Percentiles rank a stretch among this genome's conserved stretches.
Conservation (phyloP, 2,888 invertebrate genomes). For the Brachyptera risi region DNA sequence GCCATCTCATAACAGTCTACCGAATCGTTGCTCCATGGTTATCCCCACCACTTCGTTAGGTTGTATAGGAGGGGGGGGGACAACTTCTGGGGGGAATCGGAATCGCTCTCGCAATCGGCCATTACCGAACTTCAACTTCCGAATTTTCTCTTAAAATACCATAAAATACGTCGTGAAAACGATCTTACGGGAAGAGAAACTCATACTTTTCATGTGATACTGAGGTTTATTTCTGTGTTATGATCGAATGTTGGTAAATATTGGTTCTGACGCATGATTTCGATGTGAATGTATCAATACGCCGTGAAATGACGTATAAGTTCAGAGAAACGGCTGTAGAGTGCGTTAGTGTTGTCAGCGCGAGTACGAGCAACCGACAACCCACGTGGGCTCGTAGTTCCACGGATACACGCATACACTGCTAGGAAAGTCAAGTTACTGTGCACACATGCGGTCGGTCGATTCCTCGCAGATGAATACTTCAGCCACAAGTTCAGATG, state of each 20-base stretch:
- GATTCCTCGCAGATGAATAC: too few species aligned
- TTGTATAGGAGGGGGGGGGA: background rate
- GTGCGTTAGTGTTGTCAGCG: background rate
- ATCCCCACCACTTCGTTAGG: background rate
- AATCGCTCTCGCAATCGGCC: slow-evolving; percentile 1
- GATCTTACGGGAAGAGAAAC: too few species aligned
- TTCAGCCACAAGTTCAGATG: too few species aligned
- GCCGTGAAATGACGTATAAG: background rate
- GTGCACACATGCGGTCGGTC: too few species aligned
- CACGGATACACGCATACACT: too few species aligned
- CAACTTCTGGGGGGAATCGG: slow-evolving; percentile 14
- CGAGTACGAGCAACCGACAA: too few species aligned
- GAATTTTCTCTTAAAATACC: slow-evolving; percentile 7
- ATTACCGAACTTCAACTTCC: slow-evolving; percentile 11
- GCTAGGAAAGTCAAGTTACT: too few species aligned
- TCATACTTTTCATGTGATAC: too few species aligned
- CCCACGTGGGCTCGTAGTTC: too few species aligned
- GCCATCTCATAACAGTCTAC: slow-evolving; percentile 12
- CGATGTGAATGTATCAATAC: slow-evolving; percentile 19
- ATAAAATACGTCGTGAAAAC: slow-evolving; percentile 14
- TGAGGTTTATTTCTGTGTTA: too few species aligned
- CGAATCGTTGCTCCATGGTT: background rate
- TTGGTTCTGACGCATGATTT: too few species aligned
- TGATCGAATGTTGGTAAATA: too few species aligned
- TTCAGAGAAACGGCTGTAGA: slow-evolving; percentile 10